A percentile compares a stretch with the other conserved stretches of the same genome.
These are phyloP conservation scores for Crocodylus rhombifer DNA, from an alignment of 2,797 vertebrate genomes.

Conservation along the genomic window DNA sequence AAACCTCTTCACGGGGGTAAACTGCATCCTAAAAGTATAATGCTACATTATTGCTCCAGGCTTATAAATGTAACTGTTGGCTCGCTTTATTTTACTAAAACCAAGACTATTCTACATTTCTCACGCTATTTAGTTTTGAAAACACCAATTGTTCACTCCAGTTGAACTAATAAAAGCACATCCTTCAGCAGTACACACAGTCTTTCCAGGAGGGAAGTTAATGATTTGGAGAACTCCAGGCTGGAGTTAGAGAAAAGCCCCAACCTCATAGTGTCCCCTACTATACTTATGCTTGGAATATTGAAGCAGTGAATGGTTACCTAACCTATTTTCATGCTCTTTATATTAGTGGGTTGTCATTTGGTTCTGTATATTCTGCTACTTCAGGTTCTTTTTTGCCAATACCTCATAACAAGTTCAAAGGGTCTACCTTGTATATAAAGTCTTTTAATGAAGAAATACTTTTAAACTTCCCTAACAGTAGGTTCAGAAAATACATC, in stretches of 20 bases:
- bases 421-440: background rate
- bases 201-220: constrained; percentile 30
- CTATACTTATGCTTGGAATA: constrained; percentile 34
- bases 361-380: constrained; percentile 54
- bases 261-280: constrained; percentile 12
- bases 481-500: constrained; percentile 30
- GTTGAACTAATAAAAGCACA: background rate
- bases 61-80: background rate
- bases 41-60: background rate
- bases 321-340: constrained; percentile 9
- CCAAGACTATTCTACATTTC: background rate
- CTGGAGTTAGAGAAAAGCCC: constrained; percentile 48
- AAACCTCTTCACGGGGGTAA: background rate
- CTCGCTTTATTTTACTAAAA: background rate
- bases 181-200: constrained; percentile 21
- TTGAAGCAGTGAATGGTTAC: constrained; percentile 25
- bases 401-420: constrained; percentile 45
- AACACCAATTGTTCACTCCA: background rate
- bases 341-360: constrained; percentile 59
- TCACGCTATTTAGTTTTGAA: background rate
- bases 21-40: background rate
- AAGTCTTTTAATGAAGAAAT: constrained; percentile 66
- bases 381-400: constrained; percentile 49
- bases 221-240: constrained; percentile 22
- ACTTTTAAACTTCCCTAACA: constrained; percentile 30